Evolutionary conservation across 2,888 invertebrate species (phyloP).

Genomic region (Pantelozetes paolii): DNA sequence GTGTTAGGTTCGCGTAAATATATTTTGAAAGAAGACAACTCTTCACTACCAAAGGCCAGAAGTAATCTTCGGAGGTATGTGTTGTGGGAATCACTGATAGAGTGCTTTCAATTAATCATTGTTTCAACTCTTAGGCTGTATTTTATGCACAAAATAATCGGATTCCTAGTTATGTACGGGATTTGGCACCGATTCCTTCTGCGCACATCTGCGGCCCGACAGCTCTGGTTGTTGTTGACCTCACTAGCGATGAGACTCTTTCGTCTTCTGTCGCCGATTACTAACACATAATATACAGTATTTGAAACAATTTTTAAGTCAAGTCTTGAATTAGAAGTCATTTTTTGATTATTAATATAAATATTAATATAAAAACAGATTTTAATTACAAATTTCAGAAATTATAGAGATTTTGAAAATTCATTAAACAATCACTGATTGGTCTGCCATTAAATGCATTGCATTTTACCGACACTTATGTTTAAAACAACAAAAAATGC

Average conservation of each 20-base stretch:
- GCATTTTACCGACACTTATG: neutral
- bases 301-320: too few relatives aligned
- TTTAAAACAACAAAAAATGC: neutral
- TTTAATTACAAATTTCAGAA: neutral
- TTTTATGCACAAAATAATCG: constrained; percentile 43
- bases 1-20: constrained; percentile 47
- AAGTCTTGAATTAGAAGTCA: constrained; percentile 15
- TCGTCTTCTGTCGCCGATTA: constrained; percentile 34
- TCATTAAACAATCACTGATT: constrained; percentile 17
- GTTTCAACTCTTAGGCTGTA: constrained; percentile 43
- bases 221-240: constrained; percentile 45
- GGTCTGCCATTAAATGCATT: constrained; percentile 9
- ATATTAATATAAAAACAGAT: neutral
- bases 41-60: constrained; percentile 46
- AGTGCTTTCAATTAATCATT: neutral
- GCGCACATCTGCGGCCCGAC: constrained; percentile 45
- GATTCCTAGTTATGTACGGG: constrained; percentile 44
- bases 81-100: too few relatives aligned
- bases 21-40: constrained; percentile 48
- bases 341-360: constrained; percentile 8
- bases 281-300: neutral
- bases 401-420: neutral
- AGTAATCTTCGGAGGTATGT: constrained; percentile 46
- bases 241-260: constrained; percentile 44
- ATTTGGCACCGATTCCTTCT: constrained; percentile 45